phyloP scores from a whole-genome alignment of 2,113 vertebrate genomes.

The Pyxicephalus adspersus region DNA sequence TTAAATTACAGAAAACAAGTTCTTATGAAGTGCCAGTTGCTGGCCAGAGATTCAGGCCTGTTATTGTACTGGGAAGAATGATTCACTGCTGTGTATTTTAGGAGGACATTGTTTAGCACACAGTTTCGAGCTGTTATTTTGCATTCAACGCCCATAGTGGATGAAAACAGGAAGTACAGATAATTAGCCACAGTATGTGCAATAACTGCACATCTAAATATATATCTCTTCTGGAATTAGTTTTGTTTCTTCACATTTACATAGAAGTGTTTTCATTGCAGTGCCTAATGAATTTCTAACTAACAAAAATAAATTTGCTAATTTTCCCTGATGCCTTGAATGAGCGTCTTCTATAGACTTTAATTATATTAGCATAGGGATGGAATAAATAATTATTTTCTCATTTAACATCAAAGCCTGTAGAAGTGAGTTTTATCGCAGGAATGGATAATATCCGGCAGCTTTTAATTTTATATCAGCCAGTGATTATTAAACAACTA shows the following conservation, averaged over 20 bases:
- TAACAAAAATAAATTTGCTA: not conserved
- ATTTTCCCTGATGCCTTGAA: too few relatives aligned
- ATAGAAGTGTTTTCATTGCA: not conserved
- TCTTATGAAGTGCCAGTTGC: not conserved
- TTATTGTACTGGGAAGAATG: constrained; percentile 46
- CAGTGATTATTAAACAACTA: not conserved
- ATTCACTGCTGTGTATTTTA: constrained; percentile 45
- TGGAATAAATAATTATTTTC: not conserved
- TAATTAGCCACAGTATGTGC: not conserved
- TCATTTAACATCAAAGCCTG: not conserved
- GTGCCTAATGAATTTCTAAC: not conserved
- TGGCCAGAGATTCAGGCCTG: not conserved
- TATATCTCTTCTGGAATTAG: not conserved
- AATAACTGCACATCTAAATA: not conserved
- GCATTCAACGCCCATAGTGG: not conserved
- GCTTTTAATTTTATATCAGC: not conserved
- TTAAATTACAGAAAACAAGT: constrained; percentile 4
- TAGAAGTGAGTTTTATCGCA: not conserved
- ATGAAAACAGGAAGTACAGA: constrained; percentile 32
- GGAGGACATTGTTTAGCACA: constrained; percentile 16
- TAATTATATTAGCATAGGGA: too few relatives aligned
- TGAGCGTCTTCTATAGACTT: too few relatives aligned
- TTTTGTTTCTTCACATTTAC: not conserved
- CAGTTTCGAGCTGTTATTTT: not conserved
- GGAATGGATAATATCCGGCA: not conserved